A percentile compares a stretch with the other conserved stretches of the same genome.
phyloP scores from a whole-genome alignment of 2,888 invertebrate genomes.

The Melanophora roralis region DNA sequence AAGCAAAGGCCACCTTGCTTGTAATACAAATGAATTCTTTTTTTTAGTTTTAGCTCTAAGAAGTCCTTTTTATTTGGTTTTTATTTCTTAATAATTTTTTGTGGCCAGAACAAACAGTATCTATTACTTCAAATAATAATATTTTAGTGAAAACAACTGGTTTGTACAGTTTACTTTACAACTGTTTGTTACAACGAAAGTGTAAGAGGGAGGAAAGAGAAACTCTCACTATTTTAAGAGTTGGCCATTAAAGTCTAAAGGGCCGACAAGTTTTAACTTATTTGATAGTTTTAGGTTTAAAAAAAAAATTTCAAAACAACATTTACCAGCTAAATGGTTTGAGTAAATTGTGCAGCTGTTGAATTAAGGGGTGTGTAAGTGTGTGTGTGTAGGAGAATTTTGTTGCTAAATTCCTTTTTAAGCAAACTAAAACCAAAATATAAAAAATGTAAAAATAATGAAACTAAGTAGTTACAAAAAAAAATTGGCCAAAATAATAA shows the following conservation, averaged over 20 bases:
- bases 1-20: too few relatives aligned
- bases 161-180: too few relatives aligned
- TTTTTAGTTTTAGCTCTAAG: too few relatives aligned
- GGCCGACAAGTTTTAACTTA: slow-evolving; percentile 48
- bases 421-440: slow-evolving; percentile 7
- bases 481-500: slow-evolving; percentile 56
- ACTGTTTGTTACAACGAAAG: too few relatives aligned
- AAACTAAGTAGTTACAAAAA: neutral
- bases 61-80: too few relatives aligned
- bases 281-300: slow-evolving; percentile 10
- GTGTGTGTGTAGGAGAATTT: slow-evolving; percentile 14
- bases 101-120: too few relatives aligned
- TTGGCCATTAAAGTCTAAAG: slow-evolving; percentile 52
- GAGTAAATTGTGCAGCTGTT: slow-evolving; percentile 31
- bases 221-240: slow-evolving; percentile 2
- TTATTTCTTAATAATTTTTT: too few relatives aligned
- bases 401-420: slow-evolving; percentile 38
- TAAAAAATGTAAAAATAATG: neutral
- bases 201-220: neutral
- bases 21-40: too few relatives aligned
- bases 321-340: slow-evolving; percentile 37
- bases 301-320: slow-evolving; percentile 40
- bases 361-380: neutral
- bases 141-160: too few relatives aligned
- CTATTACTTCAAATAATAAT: too few relatives aligned